Percentiles rank a stretch among this genome's conserved stretches.
These are phyloP conservation scores for Drosophila kikkawai DNA, from an alignment of 1,140 invertebrate genomes.

Conservation along the genomic window DNA sequence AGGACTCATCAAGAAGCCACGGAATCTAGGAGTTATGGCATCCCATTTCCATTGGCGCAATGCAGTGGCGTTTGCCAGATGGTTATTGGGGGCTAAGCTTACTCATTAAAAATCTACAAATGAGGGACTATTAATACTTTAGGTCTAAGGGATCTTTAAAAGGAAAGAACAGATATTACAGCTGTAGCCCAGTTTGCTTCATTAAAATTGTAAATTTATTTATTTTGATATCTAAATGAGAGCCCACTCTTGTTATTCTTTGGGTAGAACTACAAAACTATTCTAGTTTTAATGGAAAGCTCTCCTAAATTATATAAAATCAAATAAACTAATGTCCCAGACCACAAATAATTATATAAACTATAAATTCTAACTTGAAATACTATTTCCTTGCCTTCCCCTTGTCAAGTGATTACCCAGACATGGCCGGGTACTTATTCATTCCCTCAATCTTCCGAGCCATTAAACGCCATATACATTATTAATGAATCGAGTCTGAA, in stretches of 20 bases:
- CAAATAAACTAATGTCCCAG: not conserved
- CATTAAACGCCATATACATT: constrained; percentile 10
- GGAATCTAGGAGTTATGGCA: constrained; percentile 12
- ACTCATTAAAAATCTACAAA: not conserved
- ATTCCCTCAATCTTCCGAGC: constrained; percentile 4
- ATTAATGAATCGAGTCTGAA: constrained; percentile 4
- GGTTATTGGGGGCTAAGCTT: not conserved
- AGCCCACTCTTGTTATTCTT: too few relatives aligned
- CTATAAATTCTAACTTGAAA: not conserved
- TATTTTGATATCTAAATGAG: not conserved
- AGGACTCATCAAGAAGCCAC: constrained; percentile 36
- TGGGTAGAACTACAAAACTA: too few relatives aligned
- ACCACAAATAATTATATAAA: not conserved
- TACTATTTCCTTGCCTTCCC: not conserved
- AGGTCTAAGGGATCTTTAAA: not conserved
- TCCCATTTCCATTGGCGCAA: not conserved
- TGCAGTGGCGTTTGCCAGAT: constrained; percentile 1
- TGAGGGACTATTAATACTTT: not conserved
- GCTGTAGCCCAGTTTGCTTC: not conserved
- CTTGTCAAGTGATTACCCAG: not conserved
- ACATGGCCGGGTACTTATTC: not conserved
- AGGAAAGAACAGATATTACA: too few relatives aligned
- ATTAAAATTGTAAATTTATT: not conserved
- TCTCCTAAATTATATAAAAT: not conserved
- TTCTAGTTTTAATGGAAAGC: not conserved